These are phyloP conservation scores for Hipposideros larvatus DNA, from an alignment of 2,797 vertebrate species.

Conservation along the genomic window DNA sequence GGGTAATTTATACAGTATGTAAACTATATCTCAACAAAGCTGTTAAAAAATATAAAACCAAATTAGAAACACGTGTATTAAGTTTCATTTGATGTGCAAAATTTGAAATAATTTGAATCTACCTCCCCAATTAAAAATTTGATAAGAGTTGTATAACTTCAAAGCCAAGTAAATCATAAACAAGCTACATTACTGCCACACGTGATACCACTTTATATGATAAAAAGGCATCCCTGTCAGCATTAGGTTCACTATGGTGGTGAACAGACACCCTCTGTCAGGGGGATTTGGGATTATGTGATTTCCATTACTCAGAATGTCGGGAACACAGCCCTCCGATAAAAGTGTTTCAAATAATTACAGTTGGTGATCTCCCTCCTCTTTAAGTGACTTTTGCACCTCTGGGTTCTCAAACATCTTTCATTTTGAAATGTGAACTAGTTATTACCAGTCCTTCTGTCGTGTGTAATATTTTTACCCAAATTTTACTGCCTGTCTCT, in stretches of 20 bases:
- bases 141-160: not conserved
- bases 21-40: not conserved
- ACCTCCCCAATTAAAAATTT: not conserved
- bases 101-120: not conserved
- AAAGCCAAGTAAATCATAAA: not conserved
- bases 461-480: not conserved
- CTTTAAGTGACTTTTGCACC: not conserved
- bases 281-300: not conserved
- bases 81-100: not conserved
- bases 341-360: not conserved
- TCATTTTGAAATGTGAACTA: not conserved
- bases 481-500: slow-evolving; percentile 15
- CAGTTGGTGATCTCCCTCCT: not conserved
- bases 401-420: not conserved
- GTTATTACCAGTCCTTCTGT: not conserved
- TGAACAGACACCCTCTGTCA: not conserved
- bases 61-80: not conserved
- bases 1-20: not conserved
- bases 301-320: not conserved
- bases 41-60: not conserved
- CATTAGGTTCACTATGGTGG: not conserved
- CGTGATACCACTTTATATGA: fast-evolving
- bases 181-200: fast-evolving
- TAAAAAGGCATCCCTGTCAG: not conserved
- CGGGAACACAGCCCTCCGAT: not conserved